Evolutionary conservation across 1,140 invertebrate species (phyloP).

Genomic region (Harlomillsia oculata): DNA sequence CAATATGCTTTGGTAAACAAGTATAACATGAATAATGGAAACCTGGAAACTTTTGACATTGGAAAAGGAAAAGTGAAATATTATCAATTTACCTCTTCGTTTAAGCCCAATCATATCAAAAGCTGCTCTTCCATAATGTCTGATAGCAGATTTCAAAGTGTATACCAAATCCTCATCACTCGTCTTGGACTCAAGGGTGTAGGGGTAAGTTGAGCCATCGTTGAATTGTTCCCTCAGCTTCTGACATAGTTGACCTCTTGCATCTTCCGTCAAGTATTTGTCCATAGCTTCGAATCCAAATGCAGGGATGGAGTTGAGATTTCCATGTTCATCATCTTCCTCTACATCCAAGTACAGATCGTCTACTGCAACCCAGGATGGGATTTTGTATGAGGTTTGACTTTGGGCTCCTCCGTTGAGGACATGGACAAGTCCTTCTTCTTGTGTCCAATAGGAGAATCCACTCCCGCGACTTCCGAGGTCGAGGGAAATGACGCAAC

Average conservation of each 20-base stretch:
- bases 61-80: neutral
- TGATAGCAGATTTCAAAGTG: constrained; percentile 19
- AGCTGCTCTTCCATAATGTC: constrained; percentile 22
- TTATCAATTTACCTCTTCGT: constrained; percentile 11
- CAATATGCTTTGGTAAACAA: no score
- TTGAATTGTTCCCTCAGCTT: constrained; percentile 20
- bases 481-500: constrained; percentile 25
- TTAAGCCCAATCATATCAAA: constrained; percentile 12
- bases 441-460: constrained; percentile 23
- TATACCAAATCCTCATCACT: constrained; percentile 24
- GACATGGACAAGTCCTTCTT: constrained; percentile 21
- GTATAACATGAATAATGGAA: no score
- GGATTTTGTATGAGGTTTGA: constrained; percentile 22
- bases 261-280: constrained; percentile 18
- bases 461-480: constrained; percentile 24
- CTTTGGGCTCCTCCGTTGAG: constrained; percentile 4
- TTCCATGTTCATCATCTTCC: constrained; percentile 10
- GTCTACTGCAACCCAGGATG: constrained; percentile 24
- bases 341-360: constrained; percentile 25
- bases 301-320: constrained; percentile 6
- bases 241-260: constrained; percentile 12
- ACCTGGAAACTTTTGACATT: neutral
- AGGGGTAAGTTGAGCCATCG: constrained; percentile 12
- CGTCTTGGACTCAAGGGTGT: constrained; percentile 24
- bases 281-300: constrained; percentile 26